Conservation (phyloP, 2,888 invertebrate genomes). For the Camptogramma bilineatum region DNA sequence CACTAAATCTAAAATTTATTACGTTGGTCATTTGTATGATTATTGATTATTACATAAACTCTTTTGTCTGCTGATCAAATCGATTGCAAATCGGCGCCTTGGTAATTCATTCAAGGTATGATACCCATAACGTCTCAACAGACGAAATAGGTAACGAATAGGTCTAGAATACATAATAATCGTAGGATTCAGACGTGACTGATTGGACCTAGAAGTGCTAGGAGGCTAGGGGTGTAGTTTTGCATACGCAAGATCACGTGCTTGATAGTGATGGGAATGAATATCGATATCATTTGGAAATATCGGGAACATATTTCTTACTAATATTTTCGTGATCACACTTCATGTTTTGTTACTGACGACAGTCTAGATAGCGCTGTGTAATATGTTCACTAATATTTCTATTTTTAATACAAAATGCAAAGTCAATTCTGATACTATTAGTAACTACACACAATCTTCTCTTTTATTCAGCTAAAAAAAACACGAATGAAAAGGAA, state of each 20-base stretch:
- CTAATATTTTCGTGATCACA: not conserved
- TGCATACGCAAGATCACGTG: slow-evolving; percentile 71
- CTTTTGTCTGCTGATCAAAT: not conserved
- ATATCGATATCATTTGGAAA: slow-evolving; percentile 46
- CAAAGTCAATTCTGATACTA: too few species aligned
- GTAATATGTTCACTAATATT: not conserved
- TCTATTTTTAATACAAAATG: too few species aligned
- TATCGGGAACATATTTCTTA: not conserved
- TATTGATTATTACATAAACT: too few species aligned
- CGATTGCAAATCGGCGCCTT: not conserved
- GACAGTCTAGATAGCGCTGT: too few species aligned
- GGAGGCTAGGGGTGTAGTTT: slow-evolving; percentile 60
- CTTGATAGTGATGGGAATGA: slow-evolving; percentile 49
- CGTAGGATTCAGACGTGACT: slow-evolving; percentile 55
- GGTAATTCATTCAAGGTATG: slow-evolving; percentile 19
- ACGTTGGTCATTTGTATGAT: too few species aligned
- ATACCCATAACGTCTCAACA: slow-evolving; percentile 18
- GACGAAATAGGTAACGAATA: slow-evolving; percentile 21
- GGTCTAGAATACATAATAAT: slow-evolving; percentile 31
- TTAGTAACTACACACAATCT: too few species aligned
- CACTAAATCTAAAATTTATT: too few species aligned
- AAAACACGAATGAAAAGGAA: not conserved
- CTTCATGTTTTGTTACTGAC: too few species aligned
- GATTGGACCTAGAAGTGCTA: slow-evolving; percentile 58
- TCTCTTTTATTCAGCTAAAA: not conserved